Evolutionary conservation across 2,888 invertebrate species (phyloP), one percentile per base, ranked within the genome.

Genomic region (Zygothrica quintamaculata): DNA sequence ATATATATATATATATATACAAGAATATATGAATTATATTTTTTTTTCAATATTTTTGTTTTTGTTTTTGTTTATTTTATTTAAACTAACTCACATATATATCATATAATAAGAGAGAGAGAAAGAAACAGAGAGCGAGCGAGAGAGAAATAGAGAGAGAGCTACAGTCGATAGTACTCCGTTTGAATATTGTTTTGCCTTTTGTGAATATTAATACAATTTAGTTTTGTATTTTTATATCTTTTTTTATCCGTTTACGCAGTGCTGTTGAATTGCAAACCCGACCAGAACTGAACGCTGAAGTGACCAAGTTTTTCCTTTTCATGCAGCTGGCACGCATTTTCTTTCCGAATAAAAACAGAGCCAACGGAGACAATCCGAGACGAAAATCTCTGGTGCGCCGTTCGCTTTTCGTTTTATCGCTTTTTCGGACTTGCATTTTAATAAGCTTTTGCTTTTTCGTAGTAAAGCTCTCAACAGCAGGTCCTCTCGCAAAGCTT

Each of bases 211-310:
- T 55, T 26, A 67, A 44, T 60, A 34, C n/a, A n/a, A n/a, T 40
- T 44, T 53, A 29, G 42, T 39, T 53, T 47, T 25, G 11, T 25
- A 37, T 56, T 34, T 13, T 31, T 33, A 50, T 50, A n/a, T n/a
- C n/a, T n/a, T n/a, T 48, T 66, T 60, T 57, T 44, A 62, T 84
- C 74, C 80, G 81, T 75, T 87, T 80, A 70, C 77, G 68, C 75
- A 66, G 78, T 90, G 89, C 80, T 90, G 82, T 86, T 90, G 78
- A 87, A 86, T 88, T 89, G 90, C 90, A 88, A 89, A 88, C 90
- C 88, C 90, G 90, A 89, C 87, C 88, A 88, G 89, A 90, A 90
- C 90, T 90, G 89, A 90, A 84, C 84, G 74, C 82, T 80, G 80
- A 87, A 89, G 74, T 88, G 75, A 66, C 76, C 77, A 80, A 81